Percentiles rank a stretch among this genome's conserved stretches.
Conservation (phyloP, 2,113 vertebrate species). For the Otocyon megalotis region DNA sequence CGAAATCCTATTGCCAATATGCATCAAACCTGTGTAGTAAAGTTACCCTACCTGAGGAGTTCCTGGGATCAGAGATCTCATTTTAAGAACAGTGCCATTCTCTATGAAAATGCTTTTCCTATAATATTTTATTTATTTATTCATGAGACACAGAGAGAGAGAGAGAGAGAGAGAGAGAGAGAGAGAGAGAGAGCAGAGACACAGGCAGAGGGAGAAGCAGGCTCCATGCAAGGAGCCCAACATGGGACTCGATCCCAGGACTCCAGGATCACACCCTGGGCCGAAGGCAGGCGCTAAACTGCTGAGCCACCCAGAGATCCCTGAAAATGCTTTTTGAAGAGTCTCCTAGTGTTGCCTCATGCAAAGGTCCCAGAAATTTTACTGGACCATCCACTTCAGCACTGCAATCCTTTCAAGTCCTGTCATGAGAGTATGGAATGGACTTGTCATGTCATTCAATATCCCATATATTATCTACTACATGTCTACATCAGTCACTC, state of each 20-base stretch:
- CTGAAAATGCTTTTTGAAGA: not conserved
- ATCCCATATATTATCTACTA: too few species aligned
- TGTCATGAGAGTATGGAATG: not conserved
- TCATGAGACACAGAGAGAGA: too few species aligned
- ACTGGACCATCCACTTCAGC: not conserved
- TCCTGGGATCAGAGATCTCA: not conserved
- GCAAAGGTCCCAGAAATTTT: not conserved
- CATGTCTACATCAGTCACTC: not conserved
- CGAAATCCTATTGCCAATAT: not conserved
- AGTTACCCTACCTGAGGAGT: not conserved
- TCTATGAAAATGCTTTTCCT: not conserved
- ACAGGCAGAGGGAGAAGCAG: too few species aligned
- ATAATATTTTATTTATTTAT: too few species aligned
- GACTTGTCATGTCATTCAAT: not conserved
- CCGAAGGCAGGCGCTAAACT: too few species aligned
- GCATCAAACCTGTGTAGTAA: not conserved
- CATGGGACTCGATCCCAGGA: too few species aligned
- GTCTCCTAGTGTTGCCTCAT: not conserved
- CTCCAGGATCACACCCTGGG: too few species aligned
- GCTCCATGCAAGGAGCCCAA: too few species aligned
- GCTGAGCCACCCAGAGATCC: too few species aligned
- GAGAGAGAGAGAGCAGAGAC: too few species aligned
- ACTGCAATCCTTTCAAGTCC: not conserved
- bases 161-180: too few species aligned
- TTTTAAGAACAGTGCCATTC: not conserved